Percentiles rank a stretch among this genome's conserved stretches.
phyloP scores from a whole-genome alignment of 2,113 vertebrate species.

The Myrmecophaga tridactyla region DNA sequence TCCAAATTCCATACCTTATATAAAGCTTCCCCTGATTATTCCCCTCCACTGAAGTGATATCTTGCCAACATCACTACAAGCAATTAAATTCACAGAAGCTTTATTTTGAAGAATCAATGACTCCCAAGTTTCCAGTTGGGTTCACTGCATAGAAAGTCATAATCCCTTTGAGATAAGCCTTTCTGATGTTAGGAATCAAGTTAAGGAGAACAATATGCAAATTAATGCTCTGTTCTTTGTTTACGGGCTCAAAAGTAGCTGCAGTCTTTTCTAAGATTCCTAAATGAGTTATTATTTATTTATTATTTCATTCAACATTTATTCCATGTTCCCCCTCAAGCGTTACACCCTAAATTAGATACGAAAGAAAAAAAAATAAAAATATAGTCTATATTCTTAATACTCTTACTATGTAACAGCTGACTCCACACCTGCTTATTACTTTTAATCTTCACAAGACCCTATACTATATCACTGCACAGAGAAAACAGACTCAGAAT shows the following conservation, averaged over 20 bases:
- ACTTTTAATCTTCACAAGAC: not conserved
- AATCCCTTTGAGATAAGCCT: not conserved
- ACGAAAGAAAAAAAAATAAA: slow-evolving; percentile 40
- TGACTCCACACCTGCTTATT: not conserved
- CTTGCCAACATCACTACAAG: not conserved
- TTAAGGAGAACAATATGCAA: not conserved
- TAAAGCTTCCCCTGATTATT: not conserved
- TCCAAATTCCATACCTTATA: not conserved
- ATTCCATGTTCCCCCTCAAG: not conserved
- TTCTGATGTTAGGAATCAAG: not conserved
- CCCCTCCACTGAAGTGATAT: not conserved
- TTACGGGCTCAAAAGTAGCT: not conserved
- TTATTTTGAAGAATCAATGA: not conserved
- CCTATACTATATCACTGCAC: not conserved
- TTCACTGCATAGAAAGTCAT: not conserved
- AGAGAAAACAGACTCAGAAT: not conserved
- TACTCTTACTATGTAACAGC: not conserved
- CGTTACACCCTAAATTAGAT: not conserved
- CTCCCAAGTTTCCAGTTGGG: not conserved
- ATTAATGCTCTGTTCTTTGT: not conserved
- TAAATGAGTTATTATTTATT: slow-evolving; percentile 31
- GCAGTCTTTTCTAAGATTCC: not conserved
- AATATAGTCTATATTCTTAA: not conserved
- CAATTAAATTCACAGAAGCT: not conserved
- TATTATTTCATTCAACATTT: slow-evolving; percentile 19